Evolutionary conservation across 2,888 invertebrate genomes (phyloP).

Genomic region (Ectemnius lituratus): DNA sequence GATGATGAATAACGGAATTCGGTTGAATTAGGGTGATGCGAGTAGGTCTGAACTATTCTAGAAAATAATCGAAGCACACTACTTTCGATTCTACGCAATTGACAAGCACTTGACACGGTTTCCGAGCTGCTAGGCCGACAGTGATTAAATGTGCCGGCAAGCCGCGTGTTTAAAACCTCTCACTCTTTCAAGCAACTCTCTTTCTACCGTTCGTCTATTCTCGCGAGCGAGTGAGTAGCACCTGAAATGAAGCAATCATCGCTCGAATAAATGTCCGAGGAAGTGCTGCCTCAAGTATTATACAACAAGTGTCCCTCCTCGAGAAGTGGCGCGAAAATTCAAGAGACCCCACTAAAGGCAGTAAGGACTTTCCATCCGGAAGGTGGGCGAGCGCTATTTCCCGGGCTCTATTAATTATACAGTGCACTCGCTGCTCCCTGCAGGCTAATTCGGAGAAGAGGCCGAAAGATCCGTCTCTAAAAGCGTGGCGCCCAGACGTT

Average conservation of each 20-base stretch:
- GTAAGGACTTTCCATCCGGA: background rate
- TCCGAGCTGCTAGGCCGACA: background rate
- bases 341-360: no score
- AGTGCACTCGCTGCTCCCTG: background rate
- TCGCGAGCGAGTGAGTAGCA: background rate
- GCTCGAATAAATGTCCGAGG: no score
- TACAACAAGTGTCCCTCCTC: no score
- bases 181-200: no score
- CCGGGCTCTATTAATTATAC: conserved; percentile 26
- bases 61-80: background rate
- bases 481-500: conserved; percentile 19
- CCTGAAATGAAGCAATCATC: conserved; percentile 8
- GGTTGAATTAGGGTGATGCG: no score
- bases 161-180: background rate
- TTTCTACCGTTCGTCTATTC: background rate
- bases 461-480: conserved; percentile 7
- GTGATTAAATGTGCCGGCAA: background rate
- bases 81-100: background rate
- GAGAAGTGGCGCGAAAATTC: no score
- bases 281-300: no score
- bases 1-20: no score
- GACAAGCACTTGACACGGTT: conserved; percentile 2
- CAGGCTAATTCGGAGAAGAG: conserved; percentile 23
- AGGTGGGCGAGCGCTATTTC: background rate
- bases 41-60: no score